These are phyloP conservation scores for Andrena bicolor DNA, from an alignment of 2,888 invertebrate genomes.

Conservation along the genomic window DNA sequence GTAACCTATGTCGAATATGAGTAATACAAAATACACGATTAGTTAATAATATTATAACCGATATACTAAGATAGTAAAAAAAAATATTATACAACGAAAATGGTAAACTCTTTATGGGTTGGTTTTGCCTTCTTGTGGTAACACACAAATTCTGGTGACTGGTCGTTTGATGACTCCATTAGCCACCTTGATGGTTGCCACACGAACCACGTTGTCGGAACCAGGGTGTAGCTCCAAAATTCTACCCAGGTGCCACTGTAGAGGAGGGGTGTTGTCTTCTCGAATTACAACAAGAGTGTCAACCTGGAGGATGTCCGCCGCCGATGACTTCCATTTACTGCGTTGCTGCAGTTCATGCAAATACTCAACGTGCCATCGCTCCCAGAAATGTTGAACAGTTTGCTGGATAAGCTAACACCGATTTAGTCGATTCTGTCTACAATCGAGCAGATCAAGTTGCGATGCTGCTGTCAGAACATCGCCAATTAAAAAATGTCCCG, in stretches of 20 bases:
- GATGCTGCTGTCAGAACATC: background rate
- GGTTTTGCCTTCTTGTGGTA: background rate
- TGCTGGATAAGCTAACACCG: constrained; percentile 2
- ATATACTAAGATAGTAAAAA: background rate
- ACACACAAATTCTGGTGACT: background rate
- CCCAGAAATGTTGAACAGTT: constrained; percentile 30
- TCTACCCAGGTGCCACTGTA: background rate
- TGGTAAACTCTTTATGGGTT: background rate
- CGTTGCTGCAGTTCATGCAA: background rate
- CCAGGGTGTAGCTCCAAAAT: background rate
- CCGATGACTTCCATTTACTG: background rate
- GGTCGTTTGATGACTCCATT: background rate
- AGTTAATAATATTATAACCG: too few relatives aligned
- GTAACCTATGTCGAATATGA: too few relatives aligned
- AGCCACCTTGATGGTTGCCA: background rate
- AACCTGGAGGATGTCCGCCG: accelerated
- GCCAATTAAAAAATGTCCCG: constrained; percentile 32
- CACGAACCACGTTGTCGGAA: background rate
- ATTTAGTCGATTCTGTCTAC: background rate
- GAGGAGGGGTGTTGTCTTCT: constrained; percentile 1
- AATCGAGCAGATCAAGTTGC: background rate
- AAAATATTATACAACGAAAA: background rate
- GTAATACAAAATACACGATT: too few relatives aligned
- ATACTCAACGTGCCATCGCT: constrained; percentile 27
- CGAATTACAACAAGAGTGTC: background rate